phyloP scores from a whole-genome alignment of 2,113 vertebrate species.

The Pollimyrus isidori region DNA sequence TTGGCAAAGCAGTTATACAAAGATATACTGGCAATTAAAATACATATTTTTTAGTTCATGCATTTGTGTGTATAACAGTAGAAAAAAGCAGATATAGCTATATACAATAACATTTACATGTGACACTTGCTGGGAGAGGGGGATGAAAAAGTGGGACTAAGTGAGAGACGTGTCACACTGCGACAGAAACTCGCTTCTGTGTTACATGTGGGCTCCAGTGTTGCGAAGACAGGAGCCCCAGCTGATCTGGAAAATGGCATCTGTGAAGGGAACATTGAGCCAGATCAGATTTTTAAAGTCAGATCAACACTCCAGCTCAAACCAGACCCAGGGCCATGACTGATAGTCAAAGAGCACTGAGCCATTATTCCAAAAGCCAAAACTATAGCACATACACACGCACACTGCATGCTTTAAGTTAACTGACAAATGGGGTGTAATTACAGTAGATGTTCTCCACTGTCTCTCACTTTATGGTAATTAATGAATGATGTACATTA shows the following conservation, averaged over 20 bases:
- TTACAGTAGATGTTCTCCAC: not conserved
- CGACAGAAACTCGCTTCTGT: not conserved
- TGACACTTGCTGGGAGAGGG: not conserved
- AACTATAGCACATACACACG: not conserved
- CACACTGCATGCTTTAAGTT: not conserved
- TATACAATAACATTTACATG: not conserved
- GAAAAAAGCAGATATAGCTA: not conserved
- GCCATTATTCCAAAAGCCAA: not conserved
- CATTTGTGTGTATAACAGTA: not conserved
- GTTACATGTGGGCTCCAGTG: not conserved
- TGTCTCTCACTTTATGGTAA: not conserved
- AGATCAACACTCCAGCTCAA: not conserved
- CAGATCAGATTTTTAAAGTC: not conserved
- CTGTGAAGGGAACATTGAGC: not conserved
- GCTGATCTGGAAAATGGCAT: not conserved
- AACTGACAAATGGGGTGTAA: not conserved
- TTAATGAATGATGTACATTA: not conserved
- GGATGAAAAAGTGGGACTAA: not conserved
- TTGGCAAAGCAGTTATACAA: not conserved
- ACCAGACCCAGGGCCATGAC: not conserved
- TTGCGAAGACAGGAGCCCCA: not conserved
- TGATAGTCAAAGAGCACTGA: not conserved
- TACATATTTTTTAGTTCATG: not conserved
- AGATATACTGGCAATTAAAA: not conserved
- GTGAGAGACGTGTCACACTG: not conserved